Evolutionary conservation across 2,797 vertebrate species (phyloP), one percentile per base, ranked within the genome.

Genomic region (Melanotaenia parkinsoni): DNA sequence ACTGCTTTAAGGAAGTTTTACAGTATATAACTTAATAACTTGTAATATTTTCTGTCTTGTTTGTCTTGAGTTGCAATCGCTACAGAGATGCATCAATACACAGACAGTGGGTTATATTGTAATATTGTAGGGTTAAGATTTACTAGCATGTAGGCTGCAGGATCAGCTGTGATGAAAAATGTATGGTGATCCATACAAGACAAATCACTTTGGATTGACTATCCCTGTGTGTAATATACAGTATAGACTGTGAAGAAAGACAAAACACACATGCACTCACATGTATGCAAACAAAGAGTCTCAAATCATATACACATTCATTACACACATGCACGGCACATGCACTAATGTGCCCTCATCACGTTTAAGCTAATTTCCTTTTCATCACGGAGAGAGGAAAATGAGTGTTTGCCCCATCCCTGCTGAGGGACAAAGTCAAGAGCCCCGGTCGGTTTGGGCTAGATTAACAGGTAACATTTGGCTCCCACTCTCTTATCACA

Each of bases 401-500:
- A 95, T 92, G 88, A 94, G 93, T 91, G 92, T 92, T 93, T 93
- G 92, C 90, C 90, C 89, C 88, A 93, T 93, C 90, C 92, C 92
- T 92, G 92, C 92, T 92, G 93, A 91, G 93, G 92, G 92, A 94
- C 93, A 93, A 93, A 95, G 93, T 95, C 92, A 95, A 94, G 93
- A 91, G 92, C 87, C 84, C 87, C 80, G 91, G 91, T 91, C 90
- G 89, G 91, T 91, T 91, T 86, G 92, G 91, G 91, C 92, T 85
- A 93, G 92, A 94, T 94, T 94, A 94, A 93, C 93, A 93, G 92
- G 92, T 94, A 94, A 93, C 96, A 95, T 94, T 98, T 97, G 96
- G 96, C 96, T 98, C 88, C 84, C 84, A 91, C 91, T 92, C 91
- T 94, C 93, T 94, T 94, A 93, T 94, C 93, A 93, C 91, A 95